Conservation (phyloP, 2,113 vertebrate genomes). For the Peucedramus taeniatus region DNA sequence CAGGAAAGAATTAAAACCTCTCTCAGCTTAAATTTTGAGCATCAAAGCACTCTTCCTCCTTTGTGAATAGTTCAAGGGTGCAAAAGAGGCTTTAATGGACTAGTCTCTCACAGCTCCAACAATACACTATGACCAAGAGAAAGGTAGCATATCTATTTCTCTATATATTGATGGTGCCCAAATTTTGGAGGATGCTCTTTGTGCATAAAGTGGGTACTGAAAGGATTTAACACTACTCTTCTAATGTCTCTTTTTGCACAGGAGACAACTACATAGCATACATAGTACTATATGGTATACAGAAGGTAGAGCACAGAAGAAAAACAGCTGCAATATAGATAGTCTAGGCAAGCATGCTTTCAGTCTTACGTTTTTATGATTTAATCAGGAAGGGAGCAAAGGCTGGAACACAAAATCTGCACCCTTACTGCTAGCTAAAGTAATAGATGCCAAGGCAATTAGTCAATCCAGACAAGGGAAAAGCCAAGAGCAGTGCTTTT, state of each 20-base stretch:
- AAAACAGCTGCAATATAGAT: not conserved
- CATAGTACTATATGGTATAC: not conserved
- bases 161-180: not conserved
- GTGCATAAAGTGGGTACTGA: not conserved
- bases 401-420: not conserved
- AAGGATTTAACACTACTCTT: not conserved
- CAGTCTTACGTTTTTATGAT: fast-evolving
- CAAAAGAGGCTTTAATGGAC: not conserved
- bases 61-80: not conserved
- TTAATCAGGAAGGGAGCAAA: not conserved
- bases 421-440: slow-evolving; percentile 5
- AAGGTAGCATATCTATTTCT: not conserved
- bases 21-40: not conserved
- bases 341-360: not conserved
- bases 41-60: not conserved
- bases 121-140: not conserved
- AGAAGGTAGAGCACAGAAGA: not conserved
- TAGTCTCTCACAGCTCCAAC: not conserved
- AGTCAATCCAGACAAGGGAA: slow-evolving; percentile 1
- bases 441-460: slow-evolving; percentile 19
- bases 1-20: not conserved
- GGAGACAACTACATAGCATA: not conserved
- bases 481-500: not conserved
- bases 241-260: not conserved
- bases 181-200: not conserved